Evolutionary conservation across 2,888 invertebrate species (phyloP).

Genomic region (Cerastis leucographa): DNA sequence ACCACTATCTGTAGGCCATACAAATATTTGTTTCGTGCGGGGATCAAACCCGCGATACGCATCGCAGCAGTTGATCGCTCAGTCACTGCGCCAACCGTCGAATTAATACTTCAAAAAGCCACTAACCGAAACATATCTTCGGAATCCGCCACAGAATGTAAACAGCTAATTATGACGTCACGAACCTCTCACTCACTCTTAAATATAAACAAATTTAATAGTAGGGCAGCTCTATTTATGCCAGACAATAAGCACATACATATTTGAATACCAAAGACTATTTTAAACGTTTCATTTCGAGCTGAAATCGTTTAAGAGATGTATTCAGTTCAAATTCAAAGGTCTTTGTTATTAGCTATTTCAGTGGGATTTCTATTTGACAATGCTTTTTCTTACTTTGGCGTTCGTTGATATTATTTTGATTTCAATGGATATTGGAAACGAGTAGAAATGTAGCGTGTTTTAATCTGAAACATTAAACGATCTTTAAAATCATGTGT

Average conservation of each 20-base stretch:
- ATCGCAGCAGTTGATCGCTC: too few relatives aligned
- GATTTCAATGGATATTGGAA: not conserved
- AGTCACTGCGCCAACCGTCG: too few relatives aligned
- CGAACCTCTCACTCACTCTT: conserved; percentile 11
- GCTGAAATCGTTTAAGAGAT: conserved; percentile 1
- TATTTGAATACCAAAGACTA: conserved; percentile 26
- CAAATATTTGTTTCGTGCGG: too few relatives aligned
- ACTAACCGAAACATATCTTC: conserved; percentile 1
- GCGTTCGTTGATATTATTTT: not conserved
- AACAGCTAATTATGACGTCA: conserved; percentile 45
- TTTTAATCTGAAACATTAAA: not conserved
- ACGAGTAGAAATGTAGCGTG: not conserved
- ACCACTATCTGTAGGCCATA: too few relatives aligned
- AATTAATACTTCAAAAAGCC: not conserved
- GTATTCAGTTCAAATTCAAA: not conserved
- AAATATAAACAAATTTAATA: conserved; percentile 47
- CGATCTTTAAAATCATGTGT: not conserved
- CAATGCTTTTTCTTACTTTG: not conserved
- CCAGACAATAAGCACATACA: conserved; percentile 37
- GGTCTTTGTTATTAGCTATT: not conserved
- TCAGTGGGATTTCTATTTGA: not conserved
- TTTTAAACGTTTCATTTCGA: conserved; percentile 41
- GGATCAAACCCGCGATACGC: too few relatives aligned
- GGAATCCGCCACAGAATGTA: conserved; percentile 9
- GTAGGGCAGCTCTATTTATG: conserved; percentile 57